Evolutionary conservation across 2,113 vertebrate species (phyloP), one percentile per base, ranked within the genome.

Genomic region (Ginglymostoma cirratum): DNA sequence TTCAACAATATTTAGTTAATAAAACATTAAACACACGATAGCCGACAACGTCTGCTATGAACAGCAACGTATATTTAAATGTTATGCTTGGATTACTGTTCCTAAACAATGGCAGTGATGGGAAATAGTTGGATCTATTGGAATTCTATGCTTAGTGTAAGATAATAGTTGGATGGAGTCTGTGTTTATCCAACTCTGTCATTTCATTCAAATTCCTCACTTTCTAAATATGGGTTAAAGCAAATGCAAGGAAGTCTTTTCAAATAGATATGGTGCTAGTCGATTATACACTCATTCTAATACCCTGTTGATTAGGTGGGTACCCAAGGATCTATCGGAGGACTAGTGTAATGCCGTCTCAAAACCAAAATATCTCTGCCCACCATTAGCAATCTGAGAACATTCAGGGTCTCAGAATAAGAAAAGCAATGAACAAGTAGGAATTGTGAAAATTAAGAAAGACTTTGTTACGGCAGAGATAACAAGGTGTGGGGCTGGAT

Each of bases 201-300:
- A 94, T 42, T 94, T 94, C 19, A 61, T 94, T 42, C 38, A 69
- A 69, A n/a, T 94, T 66, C 55, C 92, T 94, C n/a, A 42, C 92
- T 94, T 19, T 19, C 67, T 5, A 94, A 94, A 94, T 94, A 69
- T n/a, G 34, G 92, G 21, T 83, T 17, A 83, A 21, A 45, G 21
- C 80, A 83, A 83, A 38, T 17, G 42, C 17, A 5, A 23, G 80
- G 17, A 38, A 42, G 78, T 15, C 38, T 38, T 83, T 83, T 45
- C 38, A 83, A 83, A 5, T 42, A 21, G 5, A 45, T 83, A 23
- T 83, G 19, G 38, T 2, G 5, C 42, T 17, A 83, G 17, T 45
- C 38, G 5, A 83, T 83, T 42, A 7, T 42, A 83, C 17, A 5
- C 38, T 83, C 80, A 38, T 83, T 38, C 17, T 21, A 23, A 83